Percentiles rank a stretch among this genome's conserved stretches.
phyloP scores from a whole-genome alignment of 2,888 invertebrate species.

The Chironomus riparius region DNA sequence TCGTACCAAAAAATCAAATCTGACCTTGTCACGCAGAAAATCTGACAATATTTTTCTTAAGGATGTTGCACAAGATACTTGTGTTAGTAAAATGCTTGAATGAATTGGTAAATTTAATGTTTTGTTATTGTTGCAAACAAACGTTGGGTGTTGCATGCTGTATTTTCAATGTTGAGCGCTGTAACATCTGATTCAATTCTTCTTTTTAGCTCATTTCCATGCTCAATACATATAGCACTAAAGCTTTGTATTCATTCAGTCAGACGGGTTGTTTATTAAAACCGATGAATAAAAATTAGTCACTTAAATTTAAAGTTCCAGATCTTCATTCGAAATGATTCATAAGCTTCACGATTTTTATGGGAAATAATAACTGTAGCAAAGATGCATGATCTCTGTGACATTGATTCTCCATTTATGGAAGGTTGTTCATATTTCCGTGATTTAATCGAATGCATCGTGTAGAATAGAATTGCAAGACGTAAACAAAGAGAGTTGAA shows the following conservation, averaged over 20 bases:
- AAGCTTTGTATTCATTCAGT: no score
- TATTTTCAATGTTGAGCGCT: neutral
- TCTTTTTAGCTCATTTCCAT: neutral
- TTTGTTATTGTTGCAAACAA: neutral
- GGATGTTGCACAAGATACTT: neutral
- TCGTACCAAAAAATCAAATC: no score
- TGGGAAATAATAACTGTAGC: neutral
- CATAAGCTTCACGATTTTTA: no score
- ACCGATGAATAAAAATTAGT: no score
- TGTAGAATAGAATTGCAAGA: neutral
- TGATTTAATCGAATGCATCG: neutral
- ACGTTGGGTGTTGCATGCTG: neutral
- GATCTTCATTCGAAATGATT: no score
- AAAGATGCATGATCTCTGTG: neutral
- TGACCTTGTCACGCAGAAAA: no score
- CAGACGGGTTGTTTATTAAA: no score
- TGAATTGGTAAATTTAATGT: neutral
- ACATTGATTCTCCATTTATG: slow-evolving; percentile 19
- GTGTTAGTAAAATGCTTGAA: neutral
- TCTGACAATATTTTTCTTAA: no score
- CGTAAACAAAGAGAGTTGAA: slow-evolving; percentile 22
- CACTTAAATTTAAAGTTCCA: no score
- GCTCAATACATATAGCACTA: neutral
- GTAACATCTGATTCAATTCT: neutral
- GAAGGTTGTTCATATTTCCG: slow-evolving; percentile 6